Percentiles rank a stretch among this genome's conserved stretches.
phyloP scores from a whole-genome alignment of 2,113 vertebrate genomes.

The Entelurus aequoreus region DNA sequence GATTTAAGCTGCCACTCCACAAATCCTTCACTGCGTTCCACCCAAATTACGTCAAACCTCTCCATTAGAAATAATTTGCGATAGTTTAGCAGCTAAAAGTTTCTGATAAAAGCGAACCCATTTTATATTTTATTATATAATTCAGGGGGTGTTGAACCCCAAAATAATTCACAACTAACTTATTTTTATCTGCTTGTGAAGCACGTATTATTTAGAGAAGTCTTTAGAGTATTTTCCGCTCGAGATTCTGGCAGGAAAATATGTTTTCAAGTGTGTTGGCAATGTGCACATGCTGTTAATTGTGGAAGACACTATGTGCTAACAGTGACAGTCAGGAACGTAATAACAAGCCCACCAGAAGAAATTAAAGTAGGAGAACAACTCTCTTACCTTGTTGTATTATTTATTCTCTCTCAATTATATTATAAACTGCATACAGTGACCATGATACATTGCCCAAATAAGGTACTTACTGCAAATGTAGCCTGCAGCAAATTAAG shows the following conservation, averaged over 20 bases:
- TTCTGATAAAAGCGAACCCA: background rate
- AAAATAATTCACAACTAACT: background rate
- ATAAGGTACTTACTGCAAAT: constrained; percentile 19
- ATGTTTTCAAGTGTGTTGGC: constrained; percentile 1
- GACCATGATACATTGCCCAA: constrained; percentile 28
- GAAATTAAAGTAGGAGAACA: constrained; percentile 17
- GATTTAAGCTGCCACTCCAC: constrained; percentile 18
- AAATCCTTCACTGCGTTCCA: constrained; percentile 14
- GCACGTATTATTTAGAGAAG: background rate
- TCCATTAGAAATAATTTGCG: background rate
- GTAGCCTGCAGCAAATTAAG: constrained; percentile 33
- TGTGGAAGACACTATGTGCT: constrained; percentile 13
- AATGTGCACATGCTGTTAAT: constrained; percentile 2
- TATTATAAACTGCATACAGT: constrained; percentile 20
- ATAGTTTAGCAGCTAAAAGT: background rate
- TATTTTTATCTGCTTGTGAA: background rate
- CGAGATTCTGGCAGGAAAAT: background rate
- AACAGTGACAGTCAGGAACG: constrained; percentile 10
- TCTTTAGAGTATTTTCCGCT: background rate
- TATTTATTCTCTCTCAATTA: constrained; percentile 15
- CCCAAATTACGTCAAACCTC: background rate
- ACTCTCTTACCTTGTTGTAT: background rate
- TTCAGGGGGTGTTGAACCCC: background rate
- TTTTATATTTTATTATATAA: background rate
- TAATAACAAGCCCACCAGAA: too few relatives aligned